Percentiles rank a stretch among this genome's conserved stretches.
These are phyloP conservation scores for Hyles lineata DNA, from an alignment of 2,888 invertebrate genomes.

Conservation along the genomic window DNA sequence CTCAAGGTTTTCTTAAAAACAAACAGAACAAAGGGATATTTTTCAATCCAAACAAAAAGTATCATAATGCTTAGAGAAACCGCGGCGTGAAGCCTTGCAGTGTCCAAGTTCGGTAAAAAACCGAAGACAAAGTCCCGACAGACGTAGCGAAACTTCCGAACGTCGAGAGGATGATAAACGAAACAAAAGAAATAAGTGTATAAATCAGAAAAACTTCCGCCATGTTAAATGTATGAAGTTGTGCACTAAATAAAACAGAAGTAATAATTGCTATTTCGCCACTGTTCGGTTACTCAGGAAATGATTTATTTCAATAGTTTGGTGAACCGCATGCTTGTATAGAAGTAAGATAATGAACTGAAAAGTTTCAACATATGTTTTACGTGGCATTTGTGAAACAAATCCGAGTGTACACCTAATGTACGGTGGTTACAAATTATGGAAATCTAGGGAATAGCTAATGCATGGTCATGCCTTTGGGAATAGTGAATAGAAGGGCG, in stretches of 20 bases:
- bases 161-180: slow-evolving; percentile 60
- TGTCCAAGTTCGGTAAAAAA: slow-evolving; percentile 37
- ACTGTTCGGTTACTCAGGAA: slow-evolving; percentile 51
- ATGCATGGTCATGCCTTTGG: no score
- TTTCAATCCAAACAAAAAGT: slow-evolving; percentile 34
- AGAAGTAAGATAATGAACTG: background rate
- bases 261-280: slow-evolving; percentile 62
- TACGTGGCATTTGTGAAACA: no score
- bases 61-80: slow-evolving; percentile 1
- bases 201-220: slow-evolving; percentile 54
- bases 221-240: slow-evolving; percentile 46
- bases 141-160: slow-evolving; percentile 59
- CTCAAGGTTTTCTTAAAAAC: background rate
- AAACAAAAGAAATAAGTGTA: slow-evolving; percentile 35
- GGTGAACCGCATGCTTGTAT: background rate
- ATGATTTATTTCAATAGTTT: slow-evolving; percentile 44
- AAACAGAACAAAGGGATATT: slow-evolving; percentile 27
- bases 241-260: slow-evolving; percentile 55
- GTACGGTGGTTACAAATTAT: no score
- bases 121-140: slow-evolving; percentile 46
- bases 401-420: no score
- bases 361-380: no score
- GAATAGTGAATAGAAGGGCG: no score
- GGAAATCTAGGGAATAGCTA: no score
- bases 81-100: background rate